A percentile compares a stretch with the other conserved stretches of the same genome.
Evolutionary conservation across 1,140 invertebrate genomes (phyloP).

Genomic region (Lepidurus apus): DNA sequence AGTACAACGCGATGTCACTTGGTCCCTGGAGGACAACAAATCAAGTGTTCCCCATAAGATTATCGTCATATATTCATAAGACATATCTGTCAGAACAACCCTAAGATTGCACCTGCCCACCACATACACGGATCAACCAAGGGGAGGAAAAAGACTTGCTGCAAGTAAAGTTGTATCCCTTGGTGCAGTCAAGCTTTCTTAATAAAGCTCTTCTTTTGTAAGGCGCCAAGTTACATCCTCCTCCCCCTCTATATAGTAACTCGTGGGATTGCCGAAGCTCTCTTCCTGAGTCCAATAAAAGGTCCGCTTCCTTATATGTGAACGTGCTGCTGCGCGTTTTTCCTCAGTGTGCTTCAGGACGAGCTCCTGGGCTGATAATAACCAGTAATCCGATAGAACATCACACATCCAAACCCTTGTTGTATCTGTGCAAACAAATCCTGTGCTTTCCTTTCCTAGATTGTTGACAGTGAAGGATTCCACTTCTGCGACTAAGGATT

Average conservation of each 20-base stretch:
- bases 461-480: not conserved
- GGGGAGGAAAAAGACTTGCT: not conserved
- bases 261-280: conserved; percentile 16
- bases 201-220: conserved; percentile 6
- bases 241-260: not conserved
- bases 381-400: not conserved
- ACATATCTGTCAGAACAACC: not conserved
- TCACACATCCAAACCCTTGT: not conserved
- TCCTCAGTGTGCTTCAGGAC: conserved; percentile 8
- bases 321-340: conserved; percentile 20
- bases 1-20: not conserved
- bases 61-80: not conserved
- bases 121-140: not conserved
- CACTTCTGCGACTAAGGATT: not conserved
- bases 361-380: not conserved
- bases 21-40: not conserved
- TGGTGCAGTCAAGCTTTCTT: not conserved
- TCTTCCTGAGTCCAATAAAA: conserved; percentile 15
- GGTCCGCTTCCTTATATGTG: conserved; percentile 18
- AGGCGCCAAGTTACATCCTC: not conserved
- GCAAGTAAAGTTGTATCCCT: not conserved
- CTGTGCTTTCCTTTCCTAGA: not conserved
- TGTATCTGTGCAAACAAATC: not conserved
- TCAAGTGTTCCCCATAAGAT: not conserved
- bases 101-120: not conserved